Base-by-base conservation (phyloP, 1,140 invertebrate genomes). In the Proctacanthus coquilletti region DNA sequence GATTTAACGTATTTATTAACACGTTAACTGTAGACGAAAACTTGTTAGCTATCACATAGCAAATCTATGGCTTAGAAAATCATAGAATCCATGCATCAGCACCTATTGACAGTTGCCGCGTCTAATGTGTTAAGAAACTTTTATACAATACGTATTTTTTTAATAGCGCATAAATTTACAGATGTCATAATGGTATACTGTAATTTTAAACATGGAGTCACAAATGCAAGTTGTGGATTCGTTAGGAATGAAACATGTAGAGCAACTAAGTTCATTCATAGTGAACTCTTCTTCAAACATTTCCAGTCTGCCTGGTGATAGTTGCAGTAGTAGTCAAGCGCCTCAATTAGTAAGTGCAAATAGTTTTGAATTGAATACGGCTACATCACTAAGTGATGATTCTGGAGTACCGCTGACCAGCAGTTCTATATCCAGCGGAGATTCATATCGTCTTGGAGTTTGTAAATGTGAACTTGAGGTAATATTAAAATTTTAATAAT, bases 361-460 rank as follows among this genome's bases (percentile, higher is more conserved):
- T 35, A 59, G 56, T 46, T 55, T 56, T 23, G 56, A 59, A 39
- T 41, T 59, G 35, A 59, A 58, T 41, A 52, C 56, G 21, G 56
- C 47, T 2, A 52, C 56, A 31, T 59, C 56, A 21, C 38, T 68
- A 33, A 69, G 66, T 55, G 68, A 69, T 47, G 66, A 70, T 45
- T 69, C 65, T 45, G 68, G 67, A n/a, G 57, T 70, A 4, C 53
- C 70, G 10, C 23, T 57, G 18, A 55, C 68, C 36, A 70, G 66
- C 48, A 65, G 65, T 47, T 71, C 69, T 42, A 60, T 69, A 42
- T 72, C 69, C 34, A 72, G 68, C 49, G 63, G 64, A 21, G 62
- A 62, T 38, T 65, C 65, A 41, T 66, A 63, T 49, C 56, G 58
- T 34, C 54, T 62, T 40, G 61, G 61, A 40, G 51, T 53, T 41